phyloP scores from a whole-genome alignment of 2,797 vertebrate species.

The Natrix natrix region DNA sequence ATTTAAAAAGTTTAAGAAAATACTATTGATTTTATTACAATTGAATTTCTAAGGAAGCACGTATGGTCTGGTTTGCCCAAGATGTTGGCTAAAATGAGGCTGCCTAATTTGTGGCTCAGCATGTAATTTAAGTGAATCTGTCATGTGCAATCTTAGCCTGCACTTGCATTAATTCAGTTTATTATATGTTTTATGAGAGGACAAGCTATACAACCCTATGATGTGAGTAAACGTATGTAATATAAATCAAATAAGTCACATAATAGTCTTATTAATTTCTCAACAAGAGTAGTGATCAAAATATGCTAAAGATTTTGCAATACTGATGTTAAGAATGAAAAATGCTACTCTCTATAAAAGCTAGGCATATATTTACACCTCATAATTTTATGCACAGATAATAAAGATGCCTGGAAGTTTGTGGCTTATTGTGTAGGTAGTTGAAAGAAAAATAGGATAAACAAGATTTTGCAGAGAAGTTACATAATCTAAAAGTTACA shows the following conservation, averaged over 20 bases:
- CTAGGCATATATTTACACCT: background rate
- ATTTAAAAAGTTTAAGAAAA: background rate
- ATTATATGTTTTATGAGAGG: background rate
- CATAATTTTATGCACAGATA: background rate
- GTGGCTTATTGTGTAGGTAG: background rate
- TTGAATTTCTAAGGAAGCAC: background rate
- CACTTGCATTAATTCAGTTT: background rate
- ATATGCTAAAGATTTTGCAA: background rate
- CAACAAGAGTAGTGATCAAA: background rate
- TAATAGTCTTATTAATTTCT: background rate
- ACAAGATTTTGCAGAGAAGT: conserved; percentile 30
- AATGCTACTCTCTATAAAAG: background rate
- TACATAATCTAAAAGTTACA: conserved; percentile 27
- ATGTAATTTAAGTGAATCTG: background rate
- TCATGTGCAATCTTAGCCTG: background rate
- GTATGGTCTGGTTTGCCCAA: background rate
- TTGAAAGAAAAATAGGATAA: conserved; percentile 15
- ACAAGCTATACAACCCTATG: background rate
- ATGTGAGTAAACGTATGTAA: background rate
- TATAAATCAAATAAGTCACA: conserved; percentile 2
- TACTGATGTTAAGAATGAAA: background rate
- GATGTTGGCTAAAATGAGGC: background rate
- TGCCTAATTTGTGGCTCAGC: background rate
- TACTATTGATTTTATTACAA: background rate
- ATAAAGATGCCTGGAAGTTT: conserved; percentile 31